Evolutionary conservation across 2,113 vertebrate genomes (phyloP), one percentile per base, ranked within the genome.

Genomic region (Cephalopterus ornatus): DNA sequence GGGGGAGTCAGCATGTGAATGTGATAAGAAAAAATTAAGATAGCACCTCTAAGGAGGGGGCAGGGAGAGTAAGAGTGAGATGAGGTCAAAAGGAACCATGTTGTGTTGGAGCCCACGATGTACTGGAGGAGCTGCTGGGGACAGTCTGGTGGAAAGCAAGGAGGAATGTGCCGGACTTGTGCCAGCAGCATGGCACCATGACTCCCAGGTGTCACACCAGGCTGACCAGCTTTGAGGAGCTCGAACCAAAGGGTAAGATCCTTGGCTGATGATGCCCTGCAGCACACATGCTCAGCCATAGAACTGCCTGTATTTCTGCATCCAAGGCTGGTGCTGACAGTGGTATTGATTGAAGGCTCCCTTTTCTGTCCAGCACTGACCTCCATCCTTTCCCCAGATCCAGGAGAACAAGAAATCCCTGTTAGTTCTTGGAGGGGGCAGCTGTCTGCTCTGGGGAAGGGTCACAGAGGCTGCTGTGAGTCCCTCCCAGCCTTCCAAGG

Each of bases 41-140:
- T 98, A 98, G 98, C 98, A 98, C 98, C 98, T 98, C 98, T 98
- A 97, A 96, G 92, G 97, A 98, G 85, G 84, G 91, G 88, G 66
- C 70, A 93, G 72, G 90, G 90, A 94, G 77, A 94, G 62, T 44
- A 83, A 91, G 58, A 92, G 77, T 81, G 92, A 95, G 96, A 96
- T 91, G 97, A 95, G 91, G 95, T 96, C 93, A 87, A 94, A 95
- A 96, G 95, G 90, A 97, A 96, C 88, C 76, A 58, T 63, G 91
- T 89, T 91, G 71, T 93, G 94, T 97, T 77, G 73, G 92, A 96
- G 94, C 95, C 94, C 88, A 93, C 86, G 73, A 27, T 93, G 92
- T 94, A 79, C 53, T 82, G 92, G 83, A 94, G 92, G 79, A 93
- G 80, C 80, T 86, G 89, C 75, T 82, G 81, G 85, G 84, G 47